Percentiles rank a stretch among this genome's conserved stretches.
Conservation (phyloP, 2,797 vertebrate species). For the Aldrovandia affinis region DNA sequence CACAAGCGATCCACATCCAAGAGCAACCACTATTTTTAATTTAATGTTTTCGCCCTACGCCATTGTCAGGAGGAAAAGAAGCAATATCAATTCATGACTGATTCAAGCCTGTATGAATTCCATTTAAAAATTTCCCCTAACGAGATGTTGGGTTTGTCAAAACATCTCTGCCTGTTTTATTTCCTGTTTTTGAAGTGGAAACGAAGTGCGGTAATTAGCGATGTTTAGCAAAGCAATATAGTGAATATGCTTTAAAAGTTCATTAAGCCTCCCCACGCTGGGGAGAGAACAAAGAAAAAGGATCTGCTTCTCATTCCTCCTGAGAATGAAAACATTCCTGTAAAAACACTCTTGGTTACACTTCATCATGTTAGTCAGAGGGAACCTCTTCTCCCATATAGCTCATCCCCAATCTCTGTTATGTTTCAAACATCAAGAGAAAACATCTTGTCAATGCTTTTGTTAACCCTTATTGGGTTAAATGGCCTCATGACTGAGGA, state of each 20-base stretch:
- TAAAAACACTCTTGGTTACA: constrained; percentile 25
- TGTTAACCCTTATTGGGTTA: background rate
- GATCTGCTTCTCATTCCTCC: background rate
- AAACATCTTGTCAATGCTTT: background rate
- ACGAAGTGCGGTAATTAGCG: constrained; percentile 17
- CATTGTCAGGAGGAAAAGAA: background rate
- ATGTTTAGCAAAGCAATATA: constrained; percentile 22
- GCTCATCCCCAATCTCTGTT: background rate
- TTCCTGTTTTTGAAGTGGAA: constrained; percentile 1
- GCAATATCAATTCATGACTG: background rate
- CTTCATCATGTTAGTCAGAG: background rate
- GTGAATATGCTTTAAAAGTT: constrained; percentile 28
- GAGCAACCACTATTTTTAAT: background rate
- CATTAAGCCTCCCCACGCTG: constrained; percentile 32
- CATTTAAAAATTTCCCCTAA: background rate
- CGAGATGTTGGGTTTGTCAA: background rate
- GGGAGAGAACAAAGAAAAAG: constrained; percentile 4
- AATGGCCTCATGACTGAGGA: background rate
- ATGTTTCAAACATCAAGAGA: background rate
- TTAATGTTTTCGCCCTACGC: background rate
- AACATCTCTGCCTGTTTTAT: background rate
- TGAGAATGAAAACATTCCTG: constrained; percentile 24
- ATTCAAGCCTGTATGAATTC: background rate
- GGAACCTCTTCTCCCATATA: background rate
- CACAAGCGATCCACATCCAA: background rate